Evolutionary conservation across 2,113 vertebrate species (phyloP).

Genomic region (Plecotus auritus): DNA sequence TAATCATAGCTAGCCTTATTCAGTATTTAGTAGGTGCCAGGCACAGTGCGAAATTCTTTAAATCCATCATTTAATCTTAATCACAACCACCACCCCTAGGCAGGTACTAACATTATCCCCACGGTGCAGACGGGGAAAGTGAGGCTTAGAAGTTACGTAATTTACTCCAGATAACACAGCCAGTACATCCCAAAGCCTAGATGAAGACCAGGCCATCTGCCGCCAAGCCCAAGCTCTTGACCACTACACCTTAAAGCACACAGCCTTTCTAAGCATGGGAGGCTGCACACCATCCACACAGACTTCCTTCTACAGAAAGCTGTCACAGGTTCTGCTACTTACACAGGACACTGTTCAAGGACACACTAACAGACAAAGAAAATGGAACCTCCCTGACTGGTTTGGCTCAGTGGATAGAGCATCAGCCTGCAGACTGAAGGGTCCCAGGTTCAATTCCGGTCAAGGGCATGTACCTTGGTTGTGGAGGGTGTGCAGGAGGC

Average conservation of each 20-base stretch:
- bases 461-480: too few species aligned
- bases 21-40: background rate
- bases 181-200: background rate
- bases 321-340: background rate
- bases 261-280: background rate
- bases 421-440: too few species aligned
- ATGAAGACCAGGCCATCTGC: background rate
- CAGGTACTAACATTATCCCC: background rate
- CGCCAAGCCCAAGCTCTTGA: background rate
- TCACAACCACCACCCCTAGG: background rate
- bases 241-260: background rate
- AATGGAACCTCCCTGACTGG: background rate
- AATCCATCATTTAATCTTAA: background rate
- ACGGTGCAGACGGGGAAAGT: background rate
- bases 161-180: background rate
- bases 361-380: background rate
- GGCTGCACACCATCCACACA: background rate
- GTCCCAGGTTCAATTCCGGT: too few species aligned
- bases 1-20: background rate
- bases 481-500: too few species aligned
- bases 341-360: background rate
- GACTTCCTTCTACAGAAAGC: background rate
- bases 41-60: background rate
- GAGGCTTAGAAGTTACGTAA: background rate
- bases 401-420: too few species aligned